These are phyloP conservation scores for Eonycteris spelaea DNA, from an alignment of 2,113 vertebrate genomes.

Conservation along the genomic window DNA sequence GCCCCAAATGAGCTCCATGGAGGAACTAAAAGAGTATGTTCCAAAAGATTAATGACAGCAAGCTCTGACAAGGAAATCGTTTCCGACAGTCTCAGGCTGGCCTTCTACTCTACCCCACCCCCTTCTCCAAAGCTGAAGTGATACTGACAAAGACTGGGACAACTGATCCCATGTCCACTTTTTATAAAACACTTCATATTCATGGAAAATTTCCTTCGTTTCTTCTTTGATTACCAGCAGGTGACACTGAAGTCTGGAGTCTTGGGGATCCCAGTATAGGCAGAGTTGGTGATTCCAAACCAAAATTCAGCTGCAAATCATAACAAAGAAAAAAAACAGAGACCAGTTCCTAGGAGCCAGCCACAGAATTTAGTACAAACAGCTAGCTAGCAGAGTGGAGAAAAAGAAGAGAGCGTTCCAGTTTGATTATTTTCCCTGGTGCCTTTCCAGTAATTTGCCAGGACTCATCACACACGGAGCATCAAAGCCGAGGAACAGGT, in stretches of 20 bases:
- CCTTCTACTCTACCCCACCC: not conserved
- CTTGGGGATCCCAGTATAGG: conserved; percentile 52
- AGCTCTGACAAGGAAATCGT: conserved; percentile 51
- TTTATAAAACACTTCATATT: conserved; percentile 56
- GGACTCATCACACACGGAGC: conserved; percentile 17
- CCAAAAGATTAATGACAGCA: conserved; percentile 42
- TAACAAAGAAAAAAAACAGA: conserved; percentile 54
- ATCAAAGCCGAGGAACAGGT: conserved; percentile 43
- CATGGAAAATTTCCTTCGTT: conserved; percentile 59
- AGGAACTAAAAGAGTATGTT: conserved; percentile 61
- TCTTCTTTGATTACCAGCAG: conserved; percentile 56
- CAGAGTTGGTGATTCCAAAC: conserved; percentile 55
- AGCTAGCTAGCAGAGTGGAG: conserved; percentile 53
- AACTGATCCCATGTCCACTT: conserved; percentile 43
- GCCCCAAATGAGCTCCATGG: conserved; percentile 57
- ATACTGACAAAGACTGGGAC: conserved; percentile 19
- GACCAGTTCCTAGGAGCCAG: conserved; percentile 53
- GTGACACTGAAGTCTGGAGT: conserved; percentile 60
- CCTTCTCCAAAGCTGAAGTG: conserved; percentile 50
- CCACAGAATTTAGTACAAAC: conserved; percentile 41
- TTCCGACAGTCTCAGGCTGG: conserved; percentile 42
- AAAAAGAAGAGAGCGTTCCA: conserved; percentile 65
- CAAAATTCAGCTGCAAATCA: conserved; percentile 61
- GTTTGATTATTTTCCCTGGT: conserved; percentile 47
- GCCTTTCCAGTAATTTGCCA: conserved; percentile 57